A percentile compares a stretch with the other conserved stretches of the same genome.
Conservation (phyloP, 2,888 invertebrate genomes). For the Netelia virgata region DNA sequence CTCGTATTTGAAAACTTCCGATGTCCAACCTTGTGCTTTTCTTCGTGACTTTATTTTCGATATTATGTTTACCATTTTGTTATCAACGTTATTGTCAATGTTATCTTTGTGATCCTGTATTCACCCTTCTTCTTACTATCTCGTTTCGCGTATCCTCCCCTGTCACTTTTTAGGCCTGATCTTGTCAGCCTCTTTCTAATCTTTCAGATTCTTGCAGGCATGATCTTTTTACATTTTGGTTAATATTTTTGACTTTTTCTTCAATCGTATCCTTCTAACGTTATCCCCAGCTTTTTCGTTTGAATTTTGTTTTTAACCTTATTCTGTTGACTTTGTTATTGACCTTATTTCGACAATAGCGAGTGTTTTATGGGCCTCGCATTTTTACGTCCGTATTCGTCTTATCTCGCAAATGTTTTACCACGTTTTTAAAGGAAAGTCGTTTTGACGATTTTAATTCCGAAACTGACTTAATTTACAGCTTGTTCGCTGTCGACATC, state of each 20-base stretch:
- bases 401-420: too few species aligned
- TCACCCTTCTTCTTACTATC: not conserved
- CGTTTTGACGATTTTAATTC: too few species aligned
- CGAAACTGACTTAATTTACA: not conserved
- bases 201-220: not conserved
- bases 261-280: too few species aligned
- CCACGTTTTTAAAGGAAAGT: too few species aligned
- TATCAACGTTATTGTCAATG: not conserved
- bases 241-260: too few species aligned
- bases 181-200: not conserved
- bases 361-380: too few species aligned
- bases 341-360: too few species aligned
- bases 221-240: not conserved
- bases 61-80: not conserved
- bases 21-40: constrained; percentile 4
- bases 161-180: not conserved
- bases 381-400: too few species aligned
- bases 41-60: not conserved
- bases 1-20: not conserved
- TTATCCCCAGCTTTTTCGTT: too few species aligned
- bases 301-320: too few species aligned
- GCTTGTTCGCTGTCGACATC: not conserved
- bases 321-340: too few species aligned
- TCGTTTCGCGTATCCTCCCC: not conserved
- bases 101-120: not conserved